A percentile compares a stretch with the other conserved stretches of the same genome.
phyloP scores from a whole-genome alignment of 2,888 invertebrate genomes.

The Monoplex corrugatus region DNA sequence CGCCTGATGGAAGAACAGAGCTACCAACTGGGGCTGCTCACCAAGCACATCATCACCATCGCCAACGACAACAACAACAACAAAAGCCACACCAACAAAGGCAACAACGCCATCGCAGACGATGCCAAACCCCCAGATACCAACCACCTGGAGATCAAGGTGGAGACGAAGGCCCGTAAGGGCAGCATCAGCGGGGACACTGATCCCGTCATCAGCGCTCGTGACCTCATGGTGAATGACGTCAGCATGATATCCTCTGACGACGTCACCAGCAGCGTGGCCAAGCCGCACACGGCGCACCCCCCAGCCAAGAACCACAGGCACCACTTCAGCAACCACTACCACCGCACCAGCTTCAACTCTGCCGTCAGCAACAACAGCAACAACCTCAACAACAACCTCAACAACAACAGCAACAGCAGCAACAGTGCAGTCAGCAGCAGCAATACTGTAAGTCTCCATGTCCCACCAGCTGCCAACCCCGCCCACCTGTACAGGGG shows the following conservation, averaged over 20 bases:
- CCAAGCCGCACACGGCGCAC: neutral
- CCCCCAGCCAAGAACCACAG: neutral
- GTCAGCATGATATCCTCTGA: neutral
- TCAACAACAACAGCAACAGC: neutral
- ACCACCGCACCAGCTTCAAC: slow-evolving; percentile 29
- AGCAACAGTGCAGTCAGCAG: neutral
- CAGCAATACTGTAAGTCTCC: neutral
- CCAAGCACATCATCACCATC: slow-evolving; percentile 32
- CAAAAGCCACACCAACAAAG: neutral
- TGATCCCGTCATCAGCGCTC: neutral
- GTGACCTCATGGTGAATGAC: neutral
- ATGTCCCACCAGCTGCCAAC: slow-evolving; percentile 3
- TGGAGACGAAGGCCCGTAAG: neutral
- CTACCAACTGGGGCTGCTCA: slow-evolving; percentile 41
- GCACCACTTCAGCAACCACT: slow-evolving; percentile 9
- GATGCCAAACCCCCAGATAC: neutral
- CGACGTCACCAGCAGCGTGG: neutral
- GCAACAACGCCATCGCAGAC: neutral
- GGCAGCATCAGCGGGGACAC: neutral
- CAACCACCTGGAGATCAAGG: too few relatives aligned
- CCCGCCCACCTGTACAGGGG: neutral
- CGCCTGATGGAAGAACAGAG: slow-evolving; percentile 46
- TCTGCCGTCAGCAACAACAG: neutral
- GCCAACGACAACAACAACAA: slow-evolving; percentile 2
- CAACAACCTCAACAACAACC: neutral